Evolutionary conservation across 2,888 invertebrate species (phyloP).

Genomic region (Esperia sulphurella): DNA sequence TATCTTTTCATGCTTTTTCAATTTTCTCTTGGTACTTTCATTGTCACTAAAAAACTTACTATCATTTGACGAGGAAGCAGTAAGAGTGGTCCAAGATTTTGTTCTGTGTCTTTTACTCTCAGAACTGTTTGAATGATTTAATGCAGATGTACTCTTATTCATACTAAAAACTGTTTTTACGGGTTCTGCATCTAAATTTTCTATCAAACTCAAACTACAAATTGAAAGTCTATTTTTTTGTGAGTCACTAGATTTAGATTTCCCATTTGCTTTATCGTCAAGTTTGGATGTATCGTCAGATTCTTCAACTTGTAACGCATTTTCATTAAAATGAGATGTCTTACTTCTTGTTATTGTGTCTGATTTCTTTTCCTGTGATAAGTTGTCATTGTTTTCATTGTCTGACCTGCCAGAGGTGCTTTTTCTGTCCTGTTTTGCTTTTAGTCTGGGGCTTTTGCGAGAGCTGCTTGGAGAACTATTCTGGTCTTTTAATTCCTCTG

Average conservation of each 20-base stretch:
- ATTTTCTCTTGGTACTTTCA: slow-evolving; percentile 36
- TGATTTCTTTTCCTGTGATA: background rate
- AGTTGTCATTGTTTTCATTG: slow-evolving; percentile 11
- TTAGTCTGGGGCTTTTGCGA: slow-evolving; percentile 28
- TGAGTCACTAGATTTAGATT: slow-evolving; percentile 3
- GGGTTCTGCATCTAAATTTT: slow-evolving; percentile 28
- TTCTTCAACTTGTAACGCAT: background rate
- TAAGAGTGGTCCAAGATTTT: slow-evolving; percentile 49
- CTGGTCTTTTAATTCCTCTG: slow-evolving; percentile 10
- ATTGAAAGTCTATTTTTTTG: slow-evolving; percentile 26
- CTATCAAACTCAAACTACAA: slow-evolving; percentile 34
- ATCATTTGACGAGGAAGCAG: slow-evolving; percentile 22
- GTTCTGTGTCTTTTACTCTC: slow-evolving; percentile 48
- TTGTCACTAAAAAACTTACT: slow-evolving; percentile 46
- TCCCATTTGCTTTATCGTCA: slow-evolving; percentile 7
- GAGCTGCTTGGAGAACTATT: slow-evolving; percentile 16
- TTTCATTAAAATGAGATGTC: background rate
- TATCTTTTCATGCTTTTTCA: slow-evolving; percentile 12
- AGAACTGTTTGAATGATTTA: slow-evolving; percentile 24
- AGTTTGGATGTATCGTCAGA: background rate
- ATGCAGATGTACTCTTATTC: slow-evolving; percentile 46
- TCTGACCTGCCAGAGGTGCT: slow-evolving; percentile 18
- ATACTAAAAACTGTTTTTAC: slow-evolving; percentile 23
- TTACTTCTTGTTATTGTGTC: background rate
- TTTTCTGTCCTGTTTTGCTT: slow-evolving; percentile 18